Evolutionary conservation across 2,888 invertebrate species (phyloP).

Genomic region (Tethea ocularis): DNA sequence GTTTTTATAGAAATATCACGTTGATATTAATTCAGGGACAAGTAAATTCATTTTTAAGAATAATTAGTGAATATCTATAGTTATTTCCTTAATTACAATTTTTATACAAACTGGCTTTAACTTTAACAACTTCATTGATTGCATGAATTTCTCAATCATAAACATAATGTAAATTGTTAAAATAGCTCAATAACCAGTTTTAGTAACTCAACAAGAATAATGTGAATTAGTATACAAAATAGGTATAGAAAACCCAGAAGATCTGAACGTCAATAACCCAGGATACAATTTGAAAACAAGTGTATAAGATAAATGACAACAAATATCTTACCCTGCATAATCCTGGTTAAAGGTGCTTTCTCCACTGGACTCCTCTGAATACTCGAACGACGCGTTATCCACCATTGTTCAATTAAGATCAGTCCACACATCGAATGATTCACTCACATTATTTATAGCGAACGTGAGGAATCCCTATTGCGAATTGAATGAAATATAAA

Average conservation of each 20-base stretch:
- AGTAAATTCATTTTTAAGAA: no score
- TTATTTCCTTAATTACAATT: no score
- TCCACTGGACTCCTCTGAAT: slow-evolving; percentile 72
- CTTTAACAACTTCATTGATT: no score
- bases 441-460: slow-evolving; percentile 25
- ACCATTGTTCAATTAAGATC: slow-evolving; percentile 57
- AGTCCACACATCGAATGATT: slow-evolving; percentile 31
- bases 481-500: not conserved
- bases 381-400: slow-evolving; percentile 76
- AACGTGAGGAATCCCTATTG: slow-evolving; percentile 1
- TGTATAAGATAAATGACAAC: not conserved
- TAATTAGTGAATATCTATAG: no score
- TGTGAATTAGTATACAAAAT: no score
- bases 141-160: no score
- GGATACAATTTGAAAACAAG: not conserved
- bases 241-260: not conserved
- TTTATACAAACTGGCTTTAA: no score
- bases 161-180: no score
- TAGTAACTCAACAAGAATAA: no score
- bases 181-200: no score
- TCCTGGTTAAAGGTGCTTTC: slow-evolving; percentile 45
- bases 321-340: slow-evolving; percentile 57
- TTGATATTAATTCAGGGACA: no score
- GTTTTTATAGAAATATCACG: no score
- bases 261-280: not conserved